These are phyloP conservation scores for Eustalomyia histrio DNA, from an alignment of 2,888 invertebrate species.

Conservation along the genomic window DNA sequence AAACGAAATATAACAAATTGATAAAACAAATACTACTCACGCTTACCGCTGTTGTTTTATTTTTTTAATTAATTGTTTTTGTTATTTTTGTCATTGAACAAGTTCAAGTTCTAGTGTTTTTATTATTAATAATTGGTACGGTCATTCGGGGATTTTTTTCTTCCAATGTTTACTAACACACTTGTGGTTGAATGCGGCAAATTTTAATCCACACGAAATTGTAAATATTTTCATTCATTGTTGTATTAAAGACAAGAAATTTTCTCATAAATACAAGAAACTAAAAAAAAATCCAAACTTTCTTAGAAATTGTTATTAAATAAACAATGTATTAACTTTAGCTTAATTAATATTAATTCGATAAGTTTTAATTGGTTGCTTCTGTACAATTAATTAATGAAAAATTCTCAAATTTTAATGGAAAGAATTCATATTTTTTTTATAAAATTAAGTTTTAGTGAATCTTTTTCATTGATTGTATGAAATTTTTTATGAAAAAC, in stretches of 20 bases:
- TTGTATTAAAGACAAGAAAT: too few species aligned
- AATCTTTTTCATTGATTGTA: too few species aligned
- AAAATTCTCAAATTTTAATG: too few species aligned
- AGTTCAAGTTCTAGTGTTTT: constrained; percentile 23
- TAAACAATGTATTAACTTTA: neutral
- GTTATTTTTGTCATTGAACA: constrained; percentile 5
- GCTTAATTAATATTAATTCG: neutral
- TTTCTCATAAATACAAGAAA: too few species aligned
- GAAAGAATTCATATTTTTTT: too few species aligned
- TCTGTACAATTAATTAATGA: too few species aligned
- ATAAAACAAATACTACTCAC: neutral
- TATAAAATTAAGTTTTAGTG: too few species aligned
- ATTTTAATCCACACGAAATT: neutral
- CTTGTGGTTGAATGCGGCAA: neutral
- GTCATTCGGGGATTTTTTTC: constrained; percentile 37
- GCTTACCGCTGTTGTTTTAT: neutral
- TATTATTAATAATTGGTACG: constrained; percentile 1
- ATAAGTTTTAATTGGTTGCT: too few species aligned
- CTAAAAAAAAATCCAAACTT: neutral
- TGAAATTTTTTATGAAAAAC: too few species aligned
- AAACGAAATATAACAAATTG: neutral
- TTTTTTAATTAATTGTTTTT: constrained; percentile 12
- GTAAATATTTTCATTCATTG: neutral
- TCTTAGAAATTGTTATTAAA: too few species aligned
- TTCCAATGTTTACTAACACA: neutral